A percentile compares a stretch with the other conserved stretches of the same genome.
Evolutionary conservation across 2,888 invertebrate genomes (phyloP).

Genomic region (Punctoribates punctum): DNA sequence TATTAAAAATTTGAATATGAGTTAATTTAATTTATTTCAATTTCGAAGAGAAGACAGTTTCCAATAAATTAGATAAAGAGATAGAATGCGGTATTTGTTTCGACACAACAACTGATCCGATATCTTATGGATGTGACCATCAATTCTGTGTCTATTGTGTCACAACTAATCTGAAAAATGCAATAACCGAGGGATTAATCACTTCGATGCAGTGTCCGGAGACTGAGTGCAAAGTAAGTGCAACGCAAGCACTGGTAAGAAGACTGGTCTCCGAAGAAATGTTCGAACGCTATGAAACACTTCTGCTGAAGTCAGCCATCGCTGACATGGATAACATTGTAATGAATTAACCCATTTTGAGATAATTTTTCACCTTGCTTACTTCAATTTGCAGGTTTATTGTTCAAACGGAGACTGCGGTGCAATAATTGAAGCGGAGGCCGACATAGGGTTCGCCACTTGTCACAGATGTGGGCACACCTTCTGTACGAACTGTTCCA

Average conservation of each 20-base stretch:
- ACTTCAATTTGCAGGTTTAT: not conserved
- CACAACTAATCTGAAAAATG: not conserved
- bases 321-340: slow-evolving; percentile 12
- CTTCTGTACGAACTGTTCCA: slow-evolving; percentile 15
- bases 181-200: not conserved
- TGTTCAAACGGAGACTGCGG: not conserved
- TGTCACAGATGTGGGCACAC: not conserved
- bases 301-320: not conserved
- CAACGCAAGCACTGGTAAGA: not conserved
- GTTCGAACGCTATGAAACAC: not conserved
- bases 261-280: not conserved
- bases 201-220: not conserved
- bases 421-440: not conserved
- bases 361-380: not conserved
- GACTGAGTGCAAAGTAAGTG: not conserved
- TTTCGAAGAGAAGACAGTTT: no score
- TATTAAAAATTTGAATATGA: no score
- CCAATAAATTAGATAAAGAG: not conserved
- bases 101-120: not conserved
- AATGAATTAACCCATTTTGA: not conserved
- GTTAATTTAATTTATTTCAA: no score
- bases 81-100: not conserved
- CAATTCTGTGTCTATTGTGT: not conserved
- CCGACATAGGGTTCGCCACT: not conserved
- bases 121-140: slow-evolving; percentile 1